A percentile compares a stretch with the other conserved stretches of the same genome.
These are phyloP conservation scores for Kuschelorhynchus macadamiae DNA, from an alignment of 2,888 invertebrate species.

Conservation along the genomic window DNA sequence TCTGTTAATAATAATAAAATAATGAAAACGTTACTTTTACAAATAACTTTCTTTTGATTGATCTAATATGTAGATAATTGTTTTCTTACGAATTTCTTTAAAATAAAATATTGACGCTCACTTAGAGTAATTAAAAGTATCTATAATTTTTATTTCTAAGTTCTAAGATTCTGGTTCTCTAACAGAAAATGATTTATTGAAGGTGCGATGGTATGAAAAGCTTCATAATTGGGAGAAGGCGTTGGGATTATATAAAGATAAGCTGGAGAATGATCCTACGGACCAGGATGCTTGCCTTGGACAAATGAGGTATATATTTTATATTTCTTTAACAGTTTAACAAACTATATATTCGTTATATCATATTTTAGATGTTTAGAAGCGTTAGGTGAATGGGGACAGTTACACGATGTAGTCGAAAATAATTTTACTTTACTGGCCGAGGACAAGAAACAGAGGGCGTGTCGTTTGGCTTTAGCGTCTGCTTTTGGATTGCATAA, in stretches of 20 bases:
- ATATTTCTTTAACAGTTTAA: not conserved
- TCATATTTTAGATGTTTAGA: constrained; percentile 78
- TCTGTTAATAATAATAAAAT: too few species aligned
- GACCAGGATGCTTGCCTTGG: constrained; percentile 90
- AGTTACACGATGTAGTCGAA: constrained; percentile 85
- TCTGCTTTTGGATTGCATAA: constrained; percentile 97
- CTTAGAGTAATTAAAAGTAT: too few species aligned
- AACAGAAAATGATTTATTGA: constrained; percentile 7
- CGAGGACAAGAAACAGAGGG: constrained; percentile 74
- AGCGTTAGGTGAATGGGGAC: constrained; percentile 96
- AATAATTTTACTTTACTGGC: constrained; percentile 78
- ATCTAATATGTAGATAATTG: too few species aligned
- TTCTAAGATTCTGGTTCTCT: too few species aligned
- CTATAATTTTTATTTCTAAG: too few species aligned
- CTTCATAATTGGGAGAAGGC: constrained; percentile 99
- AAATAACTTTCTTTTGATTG: too few species aligned
- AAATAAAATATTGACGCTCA: too few species aligned
- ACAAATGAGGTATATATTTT: constrained; percentile 80
- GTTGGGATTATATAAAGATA: constrained; percentile 86
- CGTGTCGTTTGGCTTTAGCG: constrained; percentile 93
- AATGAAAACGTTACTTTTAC: too few species aligned
- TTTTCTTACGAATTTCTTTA: too few species aligned
- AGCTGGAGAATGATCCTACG: constrained; percentile 73
- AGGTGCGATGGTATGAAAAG: constrained; percentile 98
- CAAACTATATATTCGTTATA: not conserved